These are phyloP conservation scores for Erebia epiphron DNA, from an alignment of 2,888 invertebrate species.

Conservation along the genomic window DNA sequence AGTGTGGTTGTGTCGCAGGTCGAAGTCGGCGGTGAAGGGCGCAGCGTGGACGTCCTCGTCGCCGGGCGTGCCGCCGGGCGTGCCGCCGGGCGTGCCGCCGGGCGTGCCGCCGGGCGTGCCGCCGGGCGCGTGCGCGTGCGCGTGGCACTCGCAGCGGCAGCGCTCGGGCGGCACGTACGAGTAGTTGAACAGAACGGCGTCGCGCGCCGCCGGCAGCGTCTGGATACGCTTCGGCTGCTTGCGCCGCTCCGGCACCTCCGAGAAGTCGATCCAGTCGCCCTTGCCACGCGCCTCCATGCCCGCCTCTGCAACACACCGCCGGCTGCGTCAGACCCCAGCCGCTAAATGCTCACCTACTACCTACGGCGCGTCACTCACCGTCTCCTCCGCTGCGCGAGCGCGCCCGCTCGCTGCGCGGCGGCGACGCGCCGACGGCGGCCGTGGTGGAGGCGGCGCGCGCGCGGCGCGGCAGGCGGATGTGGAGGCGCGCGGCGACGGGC, in stretches of 20 bases:
- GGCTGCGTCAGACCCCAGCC: too few relatives aligned
- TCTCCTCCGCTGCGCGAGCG: too few relatives aligned
- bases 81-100: slow-evolving; percentile 53
- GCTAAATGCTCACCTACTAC: too few relatives aligned
- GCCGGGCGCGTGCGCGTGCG: slow-evolving; percentile 52
- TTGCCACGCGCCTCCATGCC: slow-evolving; percentile 56
- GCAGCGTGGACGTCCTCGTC: slow-evolving; percentile 38
- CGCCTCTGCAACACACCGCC: slow-evolving; percentile 38
- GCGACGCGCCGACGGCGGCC: too few relatives aligned
- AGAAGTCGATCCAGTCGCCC: slow-evolving; percentile 92
- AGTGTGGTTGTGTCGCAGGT: slow-evolving; percentile 51
- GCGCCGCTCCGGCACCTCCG: slow-evolving; percentile 91
- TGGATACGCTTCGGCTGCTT: slow-evolving; percentile 92
- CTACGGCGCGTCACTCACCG: too few relatives aligned
- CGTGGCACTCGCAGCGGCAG: slow-evolving; percentile 94
- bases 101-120: slow-evolving; percentile 61
- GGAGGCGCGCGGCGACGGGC: slow-evolving; percentile 51
- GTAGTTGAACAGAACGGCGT: slow-evolving; percentile 84
- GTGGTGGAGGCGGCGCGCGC: slow-evolving; percentile 43
- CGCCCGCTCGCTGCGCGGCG: too few relatives aligned
- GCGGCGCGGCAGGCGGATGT: slow-evolving; percentile 40
- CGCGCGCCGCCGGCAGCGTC: slow-evolving; percentile 85
- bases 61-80: slow-evolving; percentile 47
- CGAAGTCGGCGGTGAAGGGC: slow-evolving; percentile 78
- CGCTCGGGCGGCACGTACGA: slow-evolving; percentile 94